phyloP scores from a whole-genome alignment of 2,888 invertebrate species.

The Syrista parreyssii region DNA sequence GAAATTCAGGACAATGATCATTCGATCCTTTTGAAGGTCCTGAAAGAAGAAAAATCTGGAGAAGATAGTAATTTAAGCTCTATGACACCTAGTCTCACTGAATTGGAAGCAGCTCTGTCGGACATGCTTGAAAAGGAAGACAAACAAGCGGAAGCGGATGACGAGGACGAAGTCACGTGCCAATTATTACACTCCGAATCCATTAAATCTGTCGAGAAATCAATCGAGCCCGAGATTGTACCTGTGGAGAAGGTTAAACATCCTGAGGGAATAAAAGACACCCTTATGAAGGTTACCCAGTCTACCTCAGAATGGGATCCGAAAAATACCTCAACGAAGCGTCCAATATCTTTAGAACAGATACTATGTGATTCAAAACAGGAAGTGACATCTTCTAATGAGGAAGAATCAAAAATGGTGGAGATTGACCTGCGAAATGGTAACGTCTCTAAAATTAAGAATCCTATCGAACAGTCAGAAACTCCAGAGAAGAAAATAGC shows the following conservation, averaged over 20 bases:
- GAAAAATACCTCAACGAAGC: constrained; percentile 7
- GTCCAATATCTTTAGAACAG: constrained; percentile 21
- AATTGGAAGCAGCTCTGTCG: constrained; percentile 60
- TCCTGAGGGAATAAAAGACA: not conserved
- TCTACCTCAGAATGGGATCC: not conserved
- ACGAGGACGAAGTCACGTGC: constrained; percentile 12
- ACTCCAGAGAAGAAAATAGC: constrained; percentile 9
- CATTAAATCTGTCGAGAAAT: constrained; percentile 22
- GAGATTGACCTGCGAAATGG: constrained; percentile 30
- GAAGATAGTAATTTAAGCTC: constrained; percentile 54
- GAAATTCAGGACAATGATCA: constrained; percentile 46
- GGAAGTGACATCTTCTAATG: constrained; percentile 36
- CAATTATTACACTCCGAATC: not conserved
- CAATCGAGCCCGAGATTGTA: constrained; percentile 44
- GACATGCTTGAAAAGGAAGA: constrained; percentile 60
- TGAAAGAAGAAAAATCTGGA: constrained; percentile 42
- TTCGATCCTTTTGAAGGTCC: constrained; percentile 47
- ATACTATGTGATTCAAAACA: constrained; percentile 22
- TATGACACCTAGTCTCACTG: constrained; percentile 61
- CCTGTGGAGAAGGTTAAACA: constrained; percentile 25
- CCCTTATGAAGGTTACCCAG: not conserved
- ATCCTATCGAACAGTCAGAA: not conserved
- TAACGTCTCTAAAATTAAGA: not conserved
- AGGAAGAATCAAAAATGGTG: constrained; percentile 30
- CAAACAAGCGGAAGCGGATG: constrained; percentile 16